Evolutionary conservation across 2,113 vertebrate genomes (phyloP), one percentile per base, ranked within the genome.

Genomic region (Ibidorhyncha struthersii): DNA sequence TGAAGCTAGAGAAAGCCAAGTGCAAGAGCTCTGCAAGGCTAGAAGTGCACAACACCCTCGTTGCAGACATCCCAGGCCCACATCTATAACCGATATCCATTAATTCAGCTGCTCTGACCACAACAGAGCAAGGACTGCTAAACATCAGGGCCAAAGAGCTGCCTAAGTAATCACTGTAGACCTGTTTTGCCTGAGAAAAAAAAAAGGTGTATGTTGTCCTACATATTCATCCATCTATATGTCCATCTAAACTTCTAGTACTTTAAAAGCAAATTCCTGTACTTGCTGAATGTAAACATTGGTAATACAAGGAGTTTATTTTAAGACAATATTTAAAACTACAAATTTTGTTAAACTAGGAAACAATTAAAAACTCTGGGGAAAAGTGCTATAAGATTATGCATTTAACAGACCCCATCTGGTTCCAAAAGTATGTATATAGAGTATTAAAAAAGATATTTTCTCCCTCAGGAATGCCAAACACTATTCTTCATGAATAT

Each of bases 401-500:
- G 55, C 21, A 83, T 90, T 87, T 73, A 93, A 76, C 47, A 76
- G 94, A 93, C 12, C 80, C 66, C 86, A 69, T 88, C 73, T 82
- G 72, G 62, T 95, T 56, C 34, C 56, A 72, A 14, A 89, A 77
- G 50, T 59, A 85, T 13, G 43, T 50, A 91, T 69, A 85, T 40
- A 90, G 40, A 96, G 55, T 62, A 91, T 85, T 59, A 53, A 89
- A 96, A 94, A 55, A 61, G 27, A 82, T 93, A 96, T 61, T 93
- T 93, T 92, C 71, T 96, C 82, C 87, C 52, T 90, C 89, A 95
- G 90, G 96, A 97, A 96, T 97, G 94, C 71, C 91, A 97, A 98
- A 98, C 89, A 96, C 88, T 63, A 6, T 96, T 98, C 74, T 93
- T 97, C 96, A 97, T 98, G 98, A 98, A 98, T 98, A 98, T 98